Evolutionary conservation across 2,797 vertebrate species (phyloP).

Genomic region (Poeciliopsis turneri): DNA sequence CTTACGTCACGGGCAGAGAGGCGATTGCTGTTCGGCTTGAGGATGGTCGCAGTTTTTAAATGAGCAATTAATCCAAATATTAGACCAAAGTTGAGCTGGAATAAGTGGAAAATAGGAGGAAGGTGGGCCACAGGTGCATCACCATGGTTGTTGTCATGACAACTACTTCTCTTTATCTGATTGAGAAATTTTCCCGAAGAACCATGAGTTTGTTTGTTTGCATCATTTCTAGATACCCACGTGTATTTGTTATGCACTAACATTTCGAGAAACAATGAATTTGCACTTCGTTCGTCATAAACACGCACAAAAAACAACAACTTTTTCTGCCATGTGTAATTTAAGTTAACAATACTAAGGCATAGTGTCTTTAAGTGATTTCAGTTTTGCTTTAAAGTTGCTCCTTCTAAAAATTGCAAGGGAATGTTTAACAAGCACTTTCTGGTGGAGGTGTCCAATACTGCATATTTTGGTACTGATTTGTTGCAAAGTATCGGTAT

Average conservation of each 20-base stretch:
- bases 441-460: no score
- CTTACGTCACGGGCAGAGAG: conserved; percentile 22
- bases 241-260: background rate
- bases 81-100: background rate
- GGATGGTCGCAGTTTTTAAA: background rate
- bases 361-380: background rate
- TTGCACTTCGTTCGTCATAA: background rate
- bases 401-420: background rate
- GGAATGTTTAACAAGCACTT: background rate
- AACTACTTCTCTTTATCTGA: background rate
- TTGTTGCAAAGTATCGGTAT: no score
- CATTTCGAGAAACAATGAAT: background rate
- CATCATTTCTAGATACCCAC: background rate
- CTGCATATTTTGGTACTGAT: no score
- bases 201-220: background rate
- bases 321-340: background rate
- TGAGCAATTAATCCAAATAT: background rate
- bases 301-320: background rate
- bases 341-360: background rate
- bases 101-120: background rate
- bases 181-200: background rate
- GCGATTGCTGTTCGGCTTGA: background rate
- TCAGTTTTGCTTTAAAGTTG: background rate
- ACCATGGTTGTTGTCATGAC: background rate
- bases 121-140: background rate